Percentiles rank a stretch among this genome's conserved stretches.
Conservation (phyloP, 2,888 invertebrate genomes). For the Calliphora vomitoria region DNA sequence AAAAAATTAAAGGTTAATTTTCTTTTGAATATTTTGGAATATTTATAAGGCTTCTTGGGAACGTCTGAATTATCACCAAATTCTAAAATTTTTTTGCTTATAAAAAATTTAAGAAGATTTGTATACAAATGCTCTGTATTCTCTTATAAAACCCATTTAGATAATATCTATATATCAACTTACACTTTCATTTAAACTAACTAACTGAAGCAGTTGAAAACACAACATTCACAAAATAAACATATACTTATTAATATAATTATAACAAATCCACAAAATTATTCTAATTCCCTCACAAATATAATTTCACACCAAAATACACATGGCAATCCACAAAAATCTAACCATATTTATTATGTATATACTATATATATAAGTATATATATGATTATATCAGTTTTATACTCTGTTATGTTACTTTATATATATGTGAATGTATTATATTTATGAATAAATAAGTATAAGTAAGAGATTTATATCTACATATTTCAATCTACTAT, state of each 20-base stretch:
- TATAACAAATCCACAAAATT: background rate
- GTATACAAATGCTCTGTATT: too few relatives aligned
- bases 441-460: constrained; percentile 8
- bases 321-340: constrained; percentile 15
- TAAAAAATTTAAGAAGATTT: too few relatives aligned
- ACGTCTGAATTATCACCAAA: too few relatives aligned
- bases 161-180: too few relatives aligned
- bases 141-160: too few relatives aligned
- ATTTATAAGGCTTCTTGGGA: too few relatives aligned
- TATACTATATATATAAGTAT: background rate
- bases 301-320: background rate
- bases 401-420: background rate
- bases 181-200: background rate
- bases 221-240: background rate
- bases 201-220: too few relatives aligned
- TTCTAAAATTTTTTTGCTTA: too few relatives aligned
- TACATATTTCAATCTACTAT: constrained; percentile 32
- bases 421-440: background rate
- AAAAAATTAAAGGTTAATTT: too few relatives aligned
- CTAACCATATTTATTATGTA: background rate
- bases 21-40: too few relatives aligned
- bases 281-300: background rate
- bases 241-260: background rate
- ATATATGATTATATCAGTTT: constrained; percentile 1
- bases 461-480: constrained; percentile 42